Base-by-base conservation (phyloP, 2,888 invertebrate genomes). In the Loripinus fragilis region DNA sequence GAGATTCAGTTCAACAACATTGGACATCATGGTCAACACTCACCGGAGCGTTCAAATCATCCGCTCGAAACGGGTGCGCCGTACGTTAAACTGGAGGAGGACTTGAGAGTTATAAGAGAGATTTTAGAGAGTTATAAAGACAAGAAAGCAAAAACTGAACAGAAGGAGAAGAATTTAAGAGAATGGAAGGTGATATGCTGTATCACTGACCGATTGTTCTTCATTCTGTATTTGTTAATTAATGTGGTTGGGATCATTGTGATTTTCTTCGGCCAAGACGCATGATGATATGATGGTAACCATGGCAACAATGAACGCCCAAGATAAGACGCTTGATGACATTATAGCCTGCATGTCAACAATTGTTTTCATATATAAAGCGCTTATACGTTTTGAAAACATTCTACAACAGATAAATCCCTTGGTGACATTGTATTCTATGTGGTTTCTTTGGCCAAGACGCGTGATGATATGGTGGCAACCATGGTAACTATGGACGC, bases 151-250 rank as follows among this genome's bases (percentile, higher is more conserved):
- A 87, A 86, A 64, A 76, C 87, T 68, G 92, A 92, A 74, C 78
- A 83, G 50, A 89, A 88, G 69, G 90, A 91, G 41, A 89, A 89
- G 73, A 85, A 87, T 67, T 78, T 90, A 15, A 78, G 90, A 25
- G 92, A 92, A 68, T 92, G 92, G 92, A 85, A 90, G 74, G 87
- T 91, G 17, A 91, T 92, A 64, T 91, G 91, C 65, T 88, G 91
- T 74, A 88, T 92, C 20, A 90, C 91, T 0, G 92, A 92, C 78
- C 80, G 92, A 52, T 76, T 91, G 30, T 90, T 92, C 85, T 91
- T 92, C 75, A 86, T 89, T 55, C 80, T 88, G 35, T 92, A 92
- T 79, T 74, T 92, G 17, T 23, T 90, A 25, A 87, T 91, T 66
- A 91, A 92, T 69, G 78, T 89, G 41, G 74, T 89, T 8, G 89